Base-by-base conservation (phyloP, 35 echinoderm and acorn worm species). In the Apostichopus californicus region DNA sequence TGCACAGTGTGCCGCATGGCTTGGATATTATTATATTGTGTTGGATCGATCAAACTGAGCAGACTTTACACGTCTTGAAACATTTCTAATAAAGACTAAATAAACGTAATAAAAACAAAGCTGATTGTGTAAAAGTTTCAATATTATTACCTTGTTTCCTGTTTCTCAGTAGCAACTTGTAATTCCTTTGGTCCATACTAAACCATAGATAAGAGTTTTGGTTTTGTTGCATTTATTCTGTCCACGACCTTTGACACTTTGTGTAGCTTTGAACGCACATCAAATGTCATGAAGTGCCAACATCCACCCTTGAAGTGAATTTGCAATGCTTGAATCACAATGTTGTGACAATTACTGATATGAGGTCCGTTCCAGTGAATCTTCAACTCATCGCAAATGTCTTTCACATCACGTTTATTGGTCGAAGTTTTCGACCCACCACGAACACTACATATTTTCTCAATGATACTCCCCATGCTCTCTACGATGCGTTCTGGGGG, bases 401-500 rank as follows among this genome's bases (percentile, higher is more conserved):
- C 86, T n/a, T 88, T 65, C 0, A 88, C 58, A 65, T 88, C 86
- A 20, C 17, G 56, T 23, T 60, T 88, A 59, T 88, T 88, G 56
- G 86, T 88, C 8, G 86, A 88, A 12, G 56, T 88, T 65, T 88
- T 88, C 5, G 56, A 21, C 12, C 59, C 86, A 15, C 86, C 59
- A 65, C 86, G 59, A 17, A 88, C 86, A 21, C 63, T 17, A 68
- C 86, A 24, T 20, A 88, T 88, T 34, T 88, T 17, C 9, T 88
- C 59, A n/a, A 88, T 88, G 10, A 88, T 34, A 18, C 58, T 68
- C 9, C 86, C 86, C 58, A 88, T 88, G 24, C 86, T 88, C 24
- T 88, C 86, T 10, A 88, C 86, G 3, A 88, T 23, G 8, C 9
- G 2, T 58, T 88, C 86, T 64, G 86, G 86, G 14, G 14, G 86